Evolutionary conservation across 2,888 invertebrate genomes (phyloP).

Genomic region (Drosophila siamana): DNA sequence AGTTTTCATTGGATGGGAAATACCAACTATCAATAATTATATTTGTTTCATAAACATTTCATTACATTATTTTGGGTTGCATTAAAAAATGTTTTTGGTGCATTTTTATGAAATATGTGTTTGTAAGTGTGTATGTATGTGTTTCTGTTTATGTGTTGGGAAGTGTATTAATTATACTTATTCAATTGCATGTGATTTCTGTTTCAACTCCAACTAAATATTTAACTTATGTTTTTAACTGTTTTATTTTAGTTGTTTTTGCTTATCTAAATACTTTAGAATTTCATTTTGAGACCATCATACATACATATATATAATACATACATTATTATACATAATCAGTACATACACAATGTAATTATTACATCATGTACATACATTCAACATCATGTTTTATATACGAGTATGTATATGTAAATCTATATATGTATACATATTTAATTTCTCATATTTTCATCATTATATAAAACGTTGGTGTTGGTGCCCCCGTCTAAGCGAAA

Average conservation of each 20-base stretch:
- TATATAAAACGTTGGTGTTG: constrained; percentile 76
- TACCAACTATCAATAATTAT: constrained; percentile 63
- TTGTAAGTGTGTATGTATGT: constrained; percentile 14
- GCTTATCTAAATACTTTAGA: constrained; percentile 81
- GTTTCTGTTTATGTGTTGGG: constrained; percentile 18
- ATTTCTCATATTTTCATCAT: constrained; percentile 12
- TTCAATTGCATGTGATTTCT: constrained; percentile 20
- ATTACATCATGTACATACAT: constrained; percentile 69
- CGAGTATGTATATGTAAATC: constrained; percentile 46
- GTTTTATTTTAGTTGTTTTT: constrained; percentile 53
- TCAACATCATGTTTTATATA: constrained; percentile 47
- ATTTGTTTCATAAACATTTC: constrained; percentile 57
- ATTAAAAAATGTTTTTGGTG: constrained; percentile 58
- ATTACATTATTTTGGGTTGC: constrained; percentile 44
- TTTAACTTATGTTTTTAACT: constrained; percentile 61
- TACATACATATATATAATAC: constrained; percentile 70
- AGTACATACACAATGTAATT: constrained; percentile 63
- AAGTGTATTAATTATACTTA: neutral
- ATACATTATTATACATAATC: constrained; percentile 67
- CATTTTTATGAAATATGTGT: constrained; percentile 28
- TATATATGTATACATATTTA: constrained; percentile 42
- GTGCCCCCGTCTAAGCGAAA: constrained; percentile 63
- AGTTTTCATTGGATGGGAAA: constrained; percentile 28
- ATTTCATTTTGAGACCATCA: constrained; percentile 78
- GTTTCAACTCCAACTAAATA: constrained; percentile 61